Percentiles rank a stretch among this genome's conserved stretches.
Conservation (phyloP, 2,888 invertebrate species). For the Spisula solida region DNA sequence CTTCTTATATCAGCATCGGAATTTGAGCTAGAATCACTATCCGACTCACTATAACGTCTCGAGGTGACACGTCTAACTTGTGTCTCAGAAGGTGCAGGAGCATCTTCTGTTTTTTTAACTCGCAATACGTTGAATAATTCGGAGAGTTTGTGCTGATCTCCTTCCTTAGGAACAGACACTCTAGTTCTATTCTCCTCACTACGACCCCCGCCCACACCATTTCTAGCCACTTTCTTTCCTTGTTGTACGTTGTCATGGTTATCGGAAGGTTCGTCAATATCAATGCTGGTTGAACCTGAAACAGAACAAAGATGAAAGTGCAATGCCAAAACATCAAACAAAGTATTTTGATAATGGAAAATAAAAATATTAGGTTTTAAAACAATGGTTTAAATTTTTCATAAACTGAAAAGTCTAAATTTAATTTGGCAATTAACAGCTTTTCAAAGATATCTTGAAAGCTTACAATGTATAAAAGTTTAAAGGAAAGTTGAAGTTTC, state of each 20-base stretch:
- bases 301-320: conserved; percentile 11
- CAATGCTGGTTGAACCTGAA: conserved; percentile 68
- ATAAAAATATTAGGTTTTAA: too few relatives aligned
- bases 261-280: conserved; percentile 58
- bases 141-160: conserved; percentile 78
- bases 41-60: conserved; percentile 71
- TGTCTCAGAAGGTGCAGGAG: conserved; percentile 49
- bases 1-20: conserved; percentile 64
- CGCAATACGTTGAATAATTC: conserved; percentile 76
- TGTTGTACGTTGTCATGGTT: conserved; percentile 39
- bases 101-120: conserved; percentile 62
- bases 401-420: too few relatives aligned
- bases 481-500: too few relatives aligned
- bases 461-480: too few relatives aligned
- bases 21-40: conserved; percentile 76
- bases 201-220: conserved; percentile 57
- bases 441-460: too few relatives aligned
- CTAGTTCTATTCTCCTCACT: conserved; percentile 62
- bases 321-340: not conserved
- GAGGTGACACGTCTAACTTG: conserved; percentile 67
- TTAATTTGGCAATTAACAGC: too few relatives aligned
- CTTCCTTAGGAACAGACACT: conserved; percentile 79
- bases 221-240: conserved; percentile 53
- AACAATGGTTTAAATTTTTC: too few relatives aligned
- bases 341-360: too few relatives aligned